phyloP scores from a whole-genome alignment of 2,797 vertebrate genomes.

The Danionella dracula region DNA sequence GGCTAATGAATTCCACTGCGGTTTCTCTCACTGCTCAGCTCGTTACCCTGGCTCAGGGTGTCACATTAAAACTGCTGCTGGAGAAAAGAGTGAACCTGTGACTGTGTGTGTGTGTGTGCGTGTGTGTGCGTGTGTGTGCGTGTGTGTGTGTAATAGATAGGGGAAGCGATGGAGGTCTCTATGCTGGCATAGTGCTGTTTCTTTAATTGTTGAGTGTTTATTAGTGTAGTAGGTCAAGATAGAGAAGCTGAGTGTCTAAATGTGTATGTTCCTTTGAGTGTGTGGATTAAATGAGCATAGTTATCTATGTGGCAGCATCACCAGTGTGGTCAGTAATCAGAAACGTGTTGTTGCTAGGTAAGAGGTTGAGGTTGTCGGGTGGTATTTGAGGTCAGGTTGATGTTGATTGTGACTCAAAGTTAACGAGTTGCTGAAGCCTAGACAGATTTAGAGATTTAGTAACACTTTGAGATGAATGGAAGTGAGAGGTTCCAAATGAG shows the following conservation, averaged over 20 bases:
- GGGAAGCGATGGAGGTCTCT: no score
- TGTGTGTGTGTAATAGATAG: slow-evolving; percentile 2
- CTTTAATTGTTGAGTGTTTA: no score
- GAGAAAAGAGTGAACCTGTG: slow-evolving; percentile 39
- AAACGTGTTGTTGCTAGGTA: slow-evolving; percentile 20
- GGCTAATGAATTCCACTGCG: slow-evolving; percentile 94
- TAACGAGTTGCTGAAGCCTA: slow-evolving; percentile 1
- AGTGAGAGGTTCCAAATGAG: background rate
- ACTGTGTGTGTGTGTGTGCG: slow-evolving; percentile 13
- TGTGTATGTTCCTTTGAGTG: no score
- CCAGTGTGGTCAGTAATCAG: slow-evolving; percentile 35
- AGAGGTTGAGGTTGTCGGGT: slow-evolving; percentile 13
- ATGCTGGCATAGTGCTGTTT: no score
- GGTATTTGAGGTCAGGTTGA: slow-evolving; percentile 15
- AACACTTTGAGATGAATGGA: background rate
- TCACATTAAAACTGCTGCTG: slow-evolving; percentile 72
- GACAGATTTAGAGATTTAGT: background rate
- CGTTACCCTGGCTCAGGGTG: slow-evolving; percentile 75
- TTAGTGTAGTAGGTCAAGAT: no score
- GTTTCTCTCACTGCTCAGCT: slow-evolving; percentile 70
- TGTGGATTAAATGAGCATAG: background rate
- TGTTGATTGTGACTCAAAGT: slow-evolving; percentile 7
- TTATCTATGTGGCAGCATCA: slow-evolving; percentile 29
- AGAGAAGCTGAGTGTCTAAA: no score
- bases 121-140: slow-evolving; percentile 4